Evolutionary conservation across 2,113 vertebrate genomes (phyloP), one percentile per base, ranked within the genome.

Genomic region (Leptosomus discolor): DNA sequence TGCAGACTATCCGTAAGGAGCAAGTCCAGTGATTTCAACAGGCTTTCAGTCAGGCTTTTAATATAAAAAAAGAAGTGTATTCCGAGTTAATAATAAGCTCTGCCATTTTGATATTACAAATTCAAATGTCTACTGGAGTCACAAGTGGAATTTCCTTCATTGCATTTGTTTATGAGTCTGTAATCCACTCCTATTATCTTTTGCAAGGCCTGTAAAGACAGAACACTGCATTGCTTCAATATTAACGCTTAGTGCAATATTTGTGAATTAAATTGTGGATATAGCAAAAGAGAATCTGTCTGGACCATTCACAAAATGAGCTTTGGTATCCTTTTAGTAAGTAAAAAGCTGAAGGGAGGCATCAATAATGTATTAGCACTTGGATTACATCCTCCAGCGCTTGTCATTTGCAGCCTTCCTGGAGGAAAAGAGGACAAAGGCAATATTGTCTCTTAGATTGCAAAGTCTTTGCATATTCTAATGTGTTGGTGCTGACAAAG

Each of bases 361-460:
- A 87, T 97, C 73, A 96, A 97, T 97, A 94, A 97, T 97, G 92
- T 87, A 97, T 95, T 36, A 97, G 95, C 76, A 87, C 76, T 96
- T 93, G 96, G 93, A 96, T 96, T 96, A 95, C 81, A 96, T 83
- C 61, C 93, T 96, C 81, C 26, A 39, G 63, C 76, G 81, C 93
- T 93, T 95, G 87, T 85, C 90, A 74, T 76, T 76, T 90, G 63
- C 77, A 80, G 93, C 89, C 91, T 91, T 86, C 91, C 80, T 58
- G 58, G 79, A 96, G 78, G 67, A 96, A 96, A 92, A 80, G 81
- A 93, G 81, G 93, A 94, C 87, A 94, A 95, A 91, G 84, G 63
- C 58, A 11, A 27, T 61, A 76, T 12, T 46, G 43, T 54, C 57
- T 97, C 77, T 71, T 43, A 24, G 21, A 60, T 30, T 88, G 45